These are phyloP conservation scores for Myripristis murdjan DNA, from an alignment of 2,797 vertebrate genomes.

Conservation along the genomic window DNA sequence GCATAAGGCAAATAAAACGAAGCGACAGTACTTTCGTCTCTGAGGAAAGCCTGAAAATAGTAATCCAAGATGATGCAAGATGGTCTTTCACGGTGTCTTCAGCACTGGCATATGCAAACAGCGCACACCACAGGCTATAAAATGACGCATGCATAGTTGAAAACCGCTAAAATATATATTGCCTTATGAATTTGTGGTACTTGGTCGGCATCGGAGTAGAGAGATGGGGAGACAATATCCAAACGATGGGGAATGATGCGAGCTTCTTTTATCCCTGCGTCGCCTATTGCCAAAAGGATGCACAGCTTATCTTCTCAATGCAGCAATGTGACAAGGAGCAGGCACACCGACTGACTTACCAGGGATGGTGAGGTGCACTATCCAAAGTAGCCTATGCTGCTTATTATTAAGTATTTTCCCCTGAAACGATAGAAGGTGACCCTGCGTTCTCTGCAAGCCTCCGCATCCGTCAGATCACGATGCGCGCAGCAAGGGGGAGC, in stretches of 20 bases:
- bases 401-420: constrained; percentile 66
- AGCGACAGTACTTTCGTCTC: neutral
- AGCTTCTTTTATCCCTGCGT: constrained; percentile 66
- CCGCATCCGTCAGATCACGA: constrained; percentile 85
- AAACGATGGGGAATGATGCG: constrained; percentile 2
- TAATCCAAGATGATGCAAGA: constrained; percentile 61
- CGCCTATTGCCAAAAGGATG: constrained; percentile 67
- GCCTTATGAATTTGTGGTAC: constrained; percentile 3
- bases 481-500: constrained; percentile 82
- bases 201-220: constrained; percentile 24
- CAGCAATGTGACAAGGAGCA: constrained; percentile 50
- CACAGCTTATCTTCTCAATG: constrained; percentile 53
- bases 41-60: constrained; percentile 31
- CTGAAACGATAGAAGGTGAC: constrained; percentile 87
- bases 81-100: constrained; percentile 33
- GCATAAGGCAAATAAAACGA: constrained; percentile 16
- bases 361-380: constrained; percentile 51
- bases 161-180: constrained; percentile 1
- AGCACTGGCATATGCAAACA: constrained; percentile 51
- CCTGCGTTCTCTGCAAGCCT: constrained; percentile 81
- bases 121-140: constrained; percentile 27
- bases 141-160: constrained; percentile 73
- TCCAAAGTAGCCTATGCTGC: constrained; percentile 49
- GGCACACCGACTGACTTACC: constrained; percentile 67
- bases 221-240: constrained; percentile 7